phyloP scores from a whole-genome alignment of 2,113 vertebrate species.

The Pygoscelis antarcticus region DNA sequence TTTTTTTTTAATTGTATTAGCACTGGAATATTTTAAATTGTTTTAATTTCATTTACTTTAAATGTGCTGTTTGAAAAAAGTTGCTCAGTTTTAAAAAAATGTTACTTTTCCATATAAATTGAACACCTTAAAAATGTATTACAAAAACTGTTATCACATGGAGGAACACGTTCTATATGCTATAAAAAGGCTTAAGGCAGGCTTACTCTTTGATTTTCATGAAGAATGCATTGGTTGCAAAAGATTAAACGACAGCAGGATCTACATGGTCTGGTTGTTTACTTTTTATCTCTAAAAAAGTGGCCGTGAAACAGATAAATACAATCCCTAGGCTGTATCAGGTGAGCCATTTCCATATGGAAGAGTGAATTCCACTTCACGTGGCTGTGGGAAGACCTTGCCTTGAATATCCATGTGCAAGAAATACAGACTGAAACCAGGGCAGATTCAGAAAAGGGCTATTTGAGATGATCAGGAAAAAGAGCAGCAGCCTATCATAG shows the following conservation, averaged over 20 bases:
- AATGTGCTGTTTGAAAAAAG: neutral
- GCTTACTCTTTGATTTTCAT: neutral
- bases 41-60: neutral
- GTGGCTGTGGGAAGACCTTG: neutral
- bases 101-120: neutral
- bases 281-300: neutral
- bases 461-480: neutral
- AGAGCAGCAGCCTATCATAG: accelerated
- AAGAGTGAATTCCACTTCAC: neutral
- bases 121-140: neutral
- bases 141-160: neutral
- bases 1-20: neutral
- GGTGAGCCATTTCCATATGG: neutral
- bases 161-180: neutral
- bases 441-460: neutral
- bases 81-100: neutral
- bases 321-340: neutral
- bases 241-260: neutral
- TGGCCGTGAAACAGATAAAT: neutral
- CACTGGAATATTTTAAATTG: neutral
- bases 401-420: neutral
- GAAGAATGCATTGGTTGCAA: neutral
- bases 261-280: neutral
- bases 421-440: neutral
- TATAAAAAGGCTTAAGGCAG: neutral